Evolutionary conservation across 1,140 invertebrate genomes (phyloP), one percentile per base, ranked within the genome.

Genomic region (Gryon sp.): DNA sequence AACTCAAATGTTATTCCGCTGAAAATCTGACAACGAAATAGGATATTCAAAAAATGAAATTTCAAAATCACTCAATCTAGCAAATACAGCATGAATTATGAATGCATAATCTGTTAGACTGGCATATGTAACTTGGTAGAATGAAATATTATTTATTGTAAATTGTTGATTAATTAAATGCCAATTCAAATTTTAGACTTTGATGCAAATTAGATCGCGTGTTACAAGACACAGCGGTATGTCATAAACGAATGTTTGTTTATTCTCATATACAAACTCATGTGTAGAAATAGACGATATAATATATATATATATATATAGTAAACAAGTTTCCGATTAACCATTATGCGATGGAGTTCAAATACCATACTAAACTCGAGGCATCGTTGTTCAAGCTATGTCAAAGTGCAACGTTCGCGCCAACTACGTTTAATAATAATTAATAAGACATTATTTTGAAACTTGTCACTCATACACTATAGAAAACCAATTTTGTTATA

Each of bases 271-370:
- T n/a, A n/a, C n/a, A n/a, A n/a, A n/a, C n/a, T n/a, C n/a, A n/a
- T n/a, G n/a, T n/a, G n/a, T n/a, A n/a, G n/a, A n/a, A n/a, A n/a
- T n/a, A n/a, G n/a, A n/a, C n/a, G n/a, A n/a, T n/a, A n/a, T n/a
- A 18, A 40, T 5, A 40, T 5, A 8, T 40, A 19, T 20, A 7
- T 15, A 16, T 18, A 8, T 4, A 15, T 11, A 11, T 16, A 38
- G 15, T 15, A 4, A 16, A 52, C 50, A 34, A 36, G 38, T 53
- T 14, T 26, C 7, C 50, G 32, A 53, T 53, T 38, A 26, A 41
- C 8, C 9, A n/a, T 15, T 8, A 40, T 34, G 19, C 34, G 30
- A 12, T 20, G n/a, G 11, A 53, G 20, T 24, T 53, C 48, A 53
- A 53, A 53, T 20, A 36, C 26, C 50, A 11, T 15, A 14, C 36